These are phyloP conservation scores for Limenitis camilla DNA, from an alignment of 2,888 invertebrate species.

Conservation along the genomic window DNA sequence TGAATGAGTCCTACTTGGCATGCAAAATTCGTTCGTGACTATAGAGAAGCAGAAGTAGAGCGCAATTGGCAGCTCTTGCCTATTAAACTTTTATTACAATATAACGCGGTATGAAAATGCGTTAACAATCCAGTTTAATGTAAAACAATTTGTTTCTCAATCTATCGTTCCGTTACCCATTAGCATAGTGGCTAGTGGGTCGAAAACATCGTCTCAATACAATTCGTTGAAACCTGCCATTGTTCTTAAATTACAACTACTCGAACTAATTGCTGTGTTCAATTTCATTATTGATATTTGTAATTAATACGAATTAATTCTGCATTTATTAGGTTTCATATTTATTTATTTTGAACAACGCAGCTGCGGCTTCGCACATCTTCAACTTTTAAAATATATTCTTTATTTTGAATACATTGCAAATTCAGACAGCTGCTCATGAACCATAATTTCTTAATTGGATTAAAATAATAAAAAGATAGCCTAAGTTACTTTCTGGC, in stretches of 20 bases:
- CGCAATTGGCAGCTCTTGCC: constrained; percentile 10
- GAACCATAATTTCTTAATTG: too few relatives aligned
- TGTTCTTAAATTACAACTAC: constrained; percentile 1
- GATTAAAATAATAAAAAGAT: too few relatives aligned
- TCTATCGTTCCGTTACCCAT: constrained; percentile 15
- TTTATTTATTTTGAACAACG: not conserved
- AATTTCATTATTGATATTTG: not conserved
- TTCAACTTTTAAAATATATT: too few relatives aligned
- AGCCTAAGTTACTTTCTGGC: too few relatives aligned
- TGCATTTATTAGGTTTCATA: not conserved
- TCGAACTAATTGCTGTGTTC: not conserved
- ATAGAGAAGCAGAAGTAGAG: constrained; percentile 14
- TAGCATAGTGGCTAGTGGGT: constrained; percentile 4
- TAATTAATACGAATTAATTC: not conserved
- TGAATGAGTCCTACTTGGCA: constrained; percentile 2
- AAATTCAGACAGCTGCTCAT: too few relatives aligned
- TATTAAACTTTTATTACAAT: constrained; percentile 16
- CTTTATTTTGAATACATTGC: too few relatives aligned
- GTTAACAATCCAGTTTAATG: constrained; percentile 7
- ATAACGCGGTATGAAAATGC: constrained; percentile 14
- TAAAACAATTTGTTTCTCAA: constrained; percentile 18
- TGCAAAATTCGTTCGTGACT: constrained; percentile 14
- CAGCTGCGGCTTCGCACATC: too few relatives aligned
- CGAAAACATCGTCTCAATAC: not conserved
- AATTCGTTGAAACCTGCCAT: constrained; percentile 1